phyloP scores from a whole-genome alignment of 1,140 invertebrate genomes.

The Cheumatopsyche charites region DNA sequence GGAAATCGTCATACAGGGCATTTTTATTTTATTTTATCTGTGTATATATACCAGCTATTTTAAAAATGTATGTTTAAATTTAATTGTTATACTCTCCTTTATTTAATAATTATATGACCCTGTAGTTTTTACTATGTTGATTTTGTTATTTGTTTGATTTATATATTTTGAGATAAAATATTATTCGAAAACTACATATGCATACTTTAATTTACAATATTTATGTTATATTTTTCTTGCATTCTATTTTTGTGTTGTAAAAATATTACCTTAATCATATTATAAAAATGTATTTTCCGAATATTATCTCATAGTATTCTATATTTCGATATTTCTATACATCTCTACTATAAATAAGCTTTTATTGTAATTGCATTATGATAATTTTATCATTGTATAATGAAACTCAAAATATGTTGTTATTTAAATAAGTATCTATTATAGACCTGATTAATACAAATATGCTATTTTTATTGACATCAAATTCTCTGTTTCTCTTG shows the following conservation, averaged over 20 bases:
- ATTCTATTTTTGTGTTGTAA: neutral
- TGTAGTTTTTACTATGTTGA: neutral
- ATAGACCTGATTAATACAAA: neutral
- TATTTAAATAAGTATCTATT: neutral
- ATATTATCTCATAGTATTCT: slow-evolving; percentile 25
- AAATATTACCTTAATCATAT: neutral
- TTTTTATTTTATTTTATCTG: no score
- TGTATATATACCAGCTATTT: no score
- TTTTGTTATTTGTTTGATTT: neutral
- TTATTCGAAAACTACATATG: no score
- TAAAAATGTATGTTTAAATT: no score
- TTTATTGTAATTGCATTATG: neutral
- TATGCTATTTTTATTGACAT: no score
- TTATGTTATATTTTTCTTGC: slow-evolving; percentile 10
- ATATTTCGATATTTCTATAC: slow-evolving; percentile 20
- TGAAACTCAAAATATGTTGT: slow-evolving; percentile 2
- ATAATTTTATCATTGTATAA: neutral
- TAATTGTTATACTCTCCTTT: no score
- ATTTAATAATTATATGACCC: no score
- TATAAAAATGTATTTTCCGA: slow-evolving; percentile 23
- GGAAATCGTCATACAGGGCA: no score
- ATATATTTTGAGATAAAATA: no score
- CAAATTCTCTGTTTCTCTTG: no score
- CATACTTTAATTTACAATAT: no score
- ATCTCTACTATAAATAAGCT: neutral